Base-by-base conservation (phyloP, 2,888 invertebrate species). In the Dorcus hopei region DNA sequence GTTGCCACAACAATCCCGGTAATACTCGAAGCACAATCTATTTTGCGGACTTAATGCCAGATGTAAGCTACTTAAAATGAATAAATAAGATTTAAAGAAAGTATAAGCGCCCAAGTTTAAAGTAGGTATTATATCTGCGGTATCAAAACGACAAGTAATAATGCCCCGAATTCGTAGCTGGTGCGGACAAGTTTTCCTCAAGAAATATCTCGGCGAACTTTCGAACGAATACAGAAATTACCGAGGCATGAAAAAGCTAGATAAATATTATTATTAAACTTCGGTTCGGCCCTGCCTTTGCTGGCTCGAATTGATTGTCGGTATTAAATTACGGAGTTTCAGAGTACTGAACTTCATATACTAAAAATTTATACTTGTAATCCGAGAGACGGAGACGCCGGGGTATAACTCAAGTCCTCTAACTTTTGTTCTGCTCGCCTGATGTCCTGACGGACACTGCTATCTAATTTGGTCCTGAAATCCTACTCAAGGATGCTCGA, bases 191-290 rank as follows among this genome's bases (percentile, higher is more conserved):
- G 45, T 11, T 11, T 45, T 45, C 19, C 14, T 42, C 45, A 45
- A 23, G 45, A 45, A 45, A 19, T 45, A 16, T 45, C 23, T 19
- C 45, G 23, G 4, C 9, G n/a, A 45, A 45, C 19, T 45, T 41
- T 41, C n/a, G 41, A 41, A 41, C 41, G 41, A 33, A 14, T 49
- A 11, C 23, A 39, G n/a, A 19, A 42, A 41, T 41, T 54, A 53
- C 52, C 38, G 49, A 53, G 42, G 49, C 47, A 41, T 47, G 49
- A 53, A 49, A 54, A 53, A 53, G 58, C 54, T 40, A 47, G 53
- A 58, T 58, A 58, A 58, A 58, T 58, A 58, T 58, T 58, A 58
- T 58, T 58, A 54, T 53, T 53, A 54, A 58, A 58, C 41, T 58
- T 58, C 38, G 41, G 49, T 23, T 47, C 47, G 40, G 19, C n/a